A percentile compares a stretch with the other conserved stretches of the same genome.
These are phyloP conservation scores for Zhengitettix transpicula DNA, from an alignment of 2,888 invertebrate species.

Conservation along the genomic window DNA sequence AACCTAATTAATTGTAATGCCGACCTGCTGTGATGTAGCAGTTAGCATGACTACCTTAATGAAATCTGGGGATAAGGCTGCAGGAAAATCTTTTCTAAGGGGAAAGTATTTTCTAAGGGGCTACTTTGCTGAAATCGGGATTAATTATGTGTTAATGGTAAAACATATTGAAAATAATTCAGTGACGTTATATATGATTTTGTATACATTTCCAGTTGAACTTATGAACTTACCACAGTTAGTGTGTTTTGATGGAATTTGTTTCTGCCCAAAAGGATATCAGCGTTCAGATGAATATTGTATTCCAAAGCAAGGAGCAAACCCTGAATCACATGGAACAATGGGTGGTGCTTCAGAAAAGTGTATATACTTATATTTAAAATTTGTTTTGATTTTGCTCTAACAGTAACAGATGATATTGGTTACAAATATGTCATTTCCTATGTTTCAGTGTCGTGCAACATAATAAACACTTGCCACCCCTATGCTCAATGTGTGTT, in stretches of 20 bases:
- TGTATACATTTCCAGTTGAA: too few species aligned
- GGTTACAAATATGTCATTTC: neutral
- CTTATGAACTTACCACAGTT: too few species aligned
- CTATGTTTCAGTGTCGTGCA: constrained; percentile 46
- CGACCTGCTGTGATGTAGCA: too few species aligned
- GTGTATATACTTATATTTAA: constrained; percentile 17
- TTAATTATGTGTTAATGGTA: too few species aligned
- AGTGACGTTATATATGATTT: too few species aligned
- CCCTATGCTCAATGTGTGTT: constrained; percentile 62
- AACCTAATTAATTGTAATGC: too few species aligned
- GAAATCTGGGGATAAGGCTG: too few species aligned
- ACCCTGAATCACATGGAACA: constrained; percentile 20
- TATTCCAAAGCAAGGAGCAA: constrained; percentile 21
- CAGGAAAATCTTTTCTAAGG: too few species aligned
- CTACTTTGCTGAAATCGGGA: too few species aligned
- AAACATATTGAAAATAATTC: too few species aligned
- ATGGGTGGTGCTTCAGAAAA: constrained; percentile 27
- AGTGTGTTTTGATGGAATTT: constrained; percentile 13
- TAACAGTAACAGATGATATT: neutral
- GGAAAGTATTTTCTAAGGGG: too few species aligned
- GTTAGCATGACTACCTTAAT: too few species aligned
- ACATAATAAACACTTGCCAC: constrained; percentile 62
- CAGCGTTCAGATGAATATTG: constrained; percentile 22
- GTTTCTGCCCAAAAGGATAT: constrained; percentile 30
- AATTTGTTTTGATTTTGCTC: neutral